phyloP scores from a whole-genome alignment of 1,140 invertebrate genomes.

The Rhagoletis pomonella region DNA sequence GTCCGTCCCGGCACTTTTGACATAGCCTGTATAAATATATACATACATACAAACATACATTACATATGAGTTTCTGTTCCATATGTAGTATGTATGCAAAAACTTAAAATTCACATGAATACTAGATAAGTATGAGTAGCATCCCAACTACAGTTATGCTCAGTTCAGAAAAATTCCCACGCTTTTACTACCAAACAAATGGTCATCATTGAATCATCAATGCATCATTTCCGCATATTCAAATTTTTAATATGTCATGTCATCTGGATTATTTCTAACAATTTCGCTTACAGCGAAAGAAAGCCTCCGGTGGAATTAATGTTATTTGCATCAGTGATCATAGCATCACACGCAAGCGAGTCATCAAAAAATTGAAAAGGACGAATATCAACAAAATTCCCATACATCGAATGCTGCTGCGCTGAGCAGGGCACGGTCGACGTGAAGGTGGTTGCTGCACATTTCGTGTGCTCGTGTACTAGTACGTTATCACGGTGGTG shows the following conservation, averaged over 20 bases:
- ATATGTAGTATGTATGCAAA: no score
- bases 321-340: constrained; percentile 54
- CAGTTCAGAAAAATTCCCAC: not conserved
- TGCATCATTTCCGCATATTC: not conserved
- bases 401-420: constrained; percentile 60
- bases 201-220: constrained; percentile 27
- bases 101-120: no score
- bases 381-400: constrained; percentile 62
- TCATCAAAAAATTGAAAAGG: not conserved
- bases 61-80: no score
- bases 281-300: not conserved
- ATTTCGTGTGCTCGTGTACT: not conserved
- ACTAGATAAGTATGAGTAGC: no score
- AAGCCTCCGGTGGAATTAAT: constrained; percentile 13
- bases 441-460: constrained; percentile 8
- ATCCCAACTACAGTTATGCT: not conserved
- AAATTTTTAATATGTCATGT: constrained; percentile 71
- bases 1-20: no score
- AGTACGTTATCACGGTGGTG: no score
- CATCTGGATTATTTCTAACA: constrained; percentile 68
- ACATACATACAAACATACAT: no score
- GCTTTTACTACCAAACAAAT: not conserved
- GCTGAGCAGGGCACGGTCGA: not conserved
- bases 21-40: no score
- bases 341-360: constrained; percentile 69